These are phyloP conservation scores for Drosophila paramelanica DNA, from an alignment of 2,888 invertebrate species.

Conservation along the genomic window DNA sequence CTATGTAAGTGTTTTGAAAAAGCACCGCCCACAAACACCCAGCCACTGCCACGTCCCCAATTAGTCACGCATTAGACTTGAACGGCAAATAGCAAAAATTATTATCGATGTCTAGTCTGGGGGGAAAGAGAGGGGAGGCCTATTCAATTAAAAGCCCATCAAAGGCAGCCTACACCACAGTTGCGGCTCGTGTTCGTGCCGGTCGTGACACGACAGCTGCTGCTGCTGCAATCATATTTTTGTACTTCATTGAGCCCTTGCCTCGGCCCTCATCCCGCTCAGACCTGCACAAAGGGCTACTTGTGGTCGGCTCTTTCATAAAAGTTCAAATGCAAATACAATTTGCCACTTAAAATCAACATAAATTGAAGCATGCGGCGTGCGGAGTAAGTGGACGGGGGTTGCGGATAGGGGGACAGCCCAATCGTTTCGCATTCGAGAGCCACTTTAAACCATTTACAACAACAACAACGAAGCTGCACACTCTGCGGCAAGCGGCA, in stretches of 20 bases:
- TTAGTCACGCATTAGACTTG: conserved; percentile 29
- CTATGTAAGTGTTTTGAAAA: conserved; percentile 19
- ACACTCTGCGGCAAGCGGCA: conserved; percentile 5
- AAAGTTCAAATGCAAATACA: conserved; percentile 76
- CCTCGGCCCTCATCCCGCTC: background rate
- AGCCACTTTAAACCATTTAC: conserved; percentile 65
- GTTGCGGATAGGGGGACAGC: too few species aligned
- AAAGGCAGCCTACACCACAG: conserved; percentile 41
- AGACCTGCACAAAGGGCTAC: conserved; percentile 51
- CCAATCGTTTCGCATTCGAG: conserved; percentile 58
- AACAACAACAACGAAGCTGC: conserved; percentile 52
- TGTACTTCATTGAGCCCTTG: background rate
- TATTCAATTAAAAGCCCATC: conserved; percentile 41
- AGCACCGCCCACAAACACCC: background rate
- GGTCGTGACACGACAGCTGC: conserved; percentile 28
- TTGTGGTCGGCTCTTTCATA: conserved; percentile 66
- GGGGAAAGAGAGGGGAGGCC: background rate
- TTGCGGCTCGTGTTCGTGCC: conserved; percentile 26
- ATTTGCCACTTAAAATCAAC: conserved; percentile 79
- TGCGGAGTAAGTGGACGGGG: conserved; percentile 13
- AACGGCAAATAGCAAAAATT: conserved; percentile 22
- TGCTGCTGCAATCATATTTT: conserved; percentile 2
- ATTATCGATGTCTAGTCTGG: conserved; percentile 32
- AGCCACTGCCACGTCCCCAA: conserved; percentile 24
- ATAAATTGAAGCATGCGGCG: conserved; percentile 59